phyloP scores from a whole-genome alignment of 2,888 invertebrate species.

The Lepeophtheirus nordmannii region DNA sequence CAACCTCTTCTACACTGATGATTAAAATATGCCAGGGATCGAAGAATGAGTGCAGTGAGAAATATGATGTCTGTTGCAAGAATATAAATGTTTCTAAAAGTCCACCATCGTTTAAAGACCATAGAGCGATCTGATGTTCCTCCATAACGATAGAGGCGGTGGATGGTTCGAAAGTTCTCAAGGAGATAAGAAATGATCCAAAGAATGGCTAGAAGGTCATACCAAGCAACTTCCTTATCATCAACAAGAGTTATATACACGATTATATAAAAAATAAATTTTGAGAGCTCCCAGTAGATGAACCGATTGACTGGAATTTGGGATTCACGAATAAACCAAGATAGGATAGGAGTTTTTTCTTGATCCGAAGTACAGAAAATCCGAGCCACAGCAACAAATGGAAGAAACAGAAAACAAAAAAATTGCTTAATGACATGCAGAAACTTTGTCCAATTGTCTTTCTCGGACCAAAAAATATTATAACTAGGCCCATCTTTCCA shows the following conservation, averaged over 20 bases:
- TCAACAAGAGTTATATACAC: slow-evolving; percentile 8
- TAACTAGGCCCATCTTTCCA: slow-evolving; percentile 15
- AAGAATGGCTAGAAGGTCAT: slow-evolving; percentile 12
- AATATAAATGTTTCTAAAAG: slow-evolving; percentile 21
- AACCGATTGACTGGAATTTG: slow-evolving; percentile 23
- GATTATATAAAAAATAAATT: slow-evolving; percentile 12
- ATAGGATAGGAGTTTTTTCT: neutral
- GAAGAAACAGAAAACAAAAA: slow-evolving; percentile 9
- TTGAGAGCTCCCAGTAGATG: slow-evolving; percentile 17
- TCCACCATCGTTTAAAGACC: slow-evolving; percentile 19
- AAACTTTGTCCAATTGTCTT: slow-evolving; percentile 5
- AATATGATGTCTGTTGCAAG: slow-evolving; percentile 19
- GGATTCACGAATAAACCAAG: slow-evolving; percentile 3
- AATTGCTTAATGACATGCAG: slow-evolving; percentile 18
- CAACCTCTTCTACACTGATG: slow-evolving; percentile 20
- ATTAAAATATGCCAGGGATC: slow-evolving; percentile 16
- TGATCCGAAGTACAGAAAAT: neutral
- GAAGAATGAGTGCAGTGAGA: slow-evolving; percentile 16
- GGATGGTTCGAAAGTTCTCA: slow-evolving; percentile 21
- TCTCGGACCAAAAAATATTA: slow-evolving; percentile 24
- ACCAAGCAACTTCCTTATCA: slow-evolving; percentile 12
- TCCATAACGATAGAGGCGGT: slow-evolving; percentile 12
- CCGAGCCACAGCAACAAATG: slow-evolving; percentile 5
- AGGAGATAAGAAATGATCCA: slow-evolving; percentile 18
- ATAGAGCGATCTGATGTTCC: neutral